A percentile compares a stretch with the other conserved stretches of the same genome.
Conservation (phyloP, 1,140 invertebrate genomes). For the Lepidurus packardi region DNA sequence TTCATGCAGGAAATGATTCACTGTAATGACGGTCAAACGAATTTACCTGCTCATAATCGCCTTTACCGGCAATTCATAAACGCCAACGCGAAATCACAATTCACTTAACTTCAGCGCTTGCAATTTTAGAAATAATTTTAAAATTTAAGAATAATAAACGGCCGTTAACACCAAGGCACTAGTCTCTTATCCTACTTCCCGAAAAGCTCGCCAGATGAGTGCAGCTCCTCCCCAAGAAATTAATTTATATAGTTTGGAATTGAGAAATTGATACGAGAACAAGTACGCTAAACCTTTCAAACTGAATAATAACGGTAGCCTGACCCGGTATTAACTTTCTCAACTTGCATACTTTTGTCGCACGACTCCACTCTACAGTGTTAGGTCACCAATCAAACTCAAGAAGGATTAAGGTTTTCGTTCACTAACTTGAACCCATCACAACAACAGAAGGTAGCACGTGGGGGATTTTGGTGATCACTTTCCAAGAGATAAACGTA, state of each 20-base stretch:
- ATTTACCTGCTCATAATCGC: background rate
- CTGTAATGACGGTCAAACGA: background rate
- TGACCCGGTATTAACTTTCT: background rate
- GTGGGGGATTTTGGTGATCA: background rate
- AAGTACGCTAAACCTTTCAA: background rate
- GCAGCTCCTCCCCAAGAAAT: background rate
- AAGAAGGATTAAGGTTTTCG: background rate
- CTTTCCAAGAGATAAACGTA: background rate
- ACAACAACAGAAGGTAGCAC: background rate
- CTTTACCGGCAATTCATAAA: background rate
- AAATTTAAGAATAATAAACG: background rate
- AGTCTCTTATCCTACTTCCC: background rate
- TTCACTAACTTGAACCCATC: background rate
- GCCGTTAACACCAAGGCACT: background rate
- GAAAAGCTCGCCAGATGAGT: background rate
- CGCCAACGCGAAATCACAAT: background rate
- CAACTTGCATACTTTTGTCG: constrained; percentile 14
- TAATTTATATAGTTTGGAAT: background rate
- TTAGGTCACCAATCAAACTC: constrained; percentile 2
- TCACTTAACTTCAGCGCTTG: background rate
- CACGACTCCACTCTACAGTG: background rate
- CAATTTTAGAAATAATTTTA: background rate
- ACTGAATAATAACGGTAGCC: background rate
- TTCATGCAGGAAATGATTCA: background rate
- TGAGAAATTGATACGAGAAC: too few species aligned